Evolutionary conservation across 1,140 invertebrate species (phyloP), one percentile per base, ranked within the genome.

Genomic region (Aphis gossypii): DNA sequence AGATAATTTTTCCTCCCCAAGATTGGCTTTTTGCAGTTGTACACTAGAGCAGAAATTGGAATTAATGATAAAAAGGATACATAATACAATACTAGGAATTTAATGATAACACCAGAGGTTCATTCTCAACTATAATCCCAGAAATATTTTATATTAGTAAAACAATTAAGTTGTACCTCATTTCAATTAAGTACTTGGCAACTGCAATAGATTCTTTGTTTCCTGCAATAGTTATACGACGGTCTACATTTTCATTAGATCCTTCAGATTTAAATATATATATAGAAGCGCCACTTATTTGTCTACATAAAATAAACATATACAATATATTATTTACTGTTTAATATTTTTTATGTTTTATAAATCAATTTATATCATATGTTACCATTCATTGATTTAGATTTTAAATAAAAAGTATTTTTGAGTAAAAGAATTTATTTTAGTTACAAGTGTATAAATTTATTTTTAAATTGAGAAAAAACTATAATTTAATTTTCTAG

Each of bases 11-110:
- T 97, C 96, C 96, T 97, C 96, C 96, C 98, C 97, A 96, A 99
- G 97, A 97, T 99, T 99, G 96, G 98, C 98, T 97, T 99, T 99
- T 98, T 99, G 98, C 96, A 99, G 97, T 97, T 99, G 98, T 97
- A 99, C 98, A 97, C 98, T 99, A 97, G 48, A 93, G 96, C 89
- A 93, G 46, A 93, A 93, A 93, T 93, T 54, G 76, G 92, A 82
- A 93, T 93, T 93, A 93, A 82, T 93, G 92, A 86, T 83, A 86
- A 51, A 51, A 93, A 93, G 92, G 92, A 93, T 23, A 93, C 41
- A 93, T 44, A 83, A 86, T 51, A 44, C 21, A 84, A 51, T 93
- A 93, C 35, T 38, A 93, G 76, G n/a, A 82, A 93, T 84, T 48
- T 48, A 76, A 92, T 93, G 82, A 51, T 84, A 93, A 56, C 51